Conservation (phyloP, 2,113 vertebrate species). For the Lagenorhynchus albirostris region DNA sequence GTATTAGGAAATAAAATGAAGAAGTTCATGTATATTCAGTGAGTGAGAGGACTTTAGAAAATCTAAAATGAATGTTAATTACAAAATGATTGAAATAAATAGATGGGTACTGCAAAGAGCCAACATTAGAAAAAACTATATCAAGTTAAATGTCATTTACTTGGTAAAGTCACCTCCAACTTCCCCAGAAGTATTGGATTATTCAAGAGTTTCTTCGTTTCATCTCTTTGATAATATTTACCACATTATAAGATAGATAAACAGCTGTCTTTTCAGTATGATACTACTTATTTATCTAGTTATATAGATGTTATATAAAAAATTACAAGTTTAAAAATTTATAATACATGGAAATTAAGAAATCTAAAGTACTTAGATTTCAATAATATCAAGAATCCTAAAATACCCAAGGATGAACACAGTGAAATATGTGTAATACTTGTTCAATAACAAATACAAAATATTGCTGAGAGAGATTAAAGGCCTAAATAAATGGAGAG, state of each 20-base stretch:
- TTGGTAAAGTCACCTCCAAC: background rate
- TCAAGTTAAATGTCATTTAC: background rate
- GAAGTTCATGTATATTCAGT: background rate
- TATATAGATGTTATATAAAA: background rate
- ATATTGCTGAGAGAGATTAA: background rate
- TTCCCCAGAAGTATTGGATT: background rate
- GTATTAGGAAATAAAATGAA: background rate
- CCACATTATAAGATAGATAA: background rate
- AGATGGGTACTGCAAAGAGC: background rate
- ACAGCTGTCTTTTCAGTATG: background rate
- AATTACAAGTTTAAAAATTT: background rate
- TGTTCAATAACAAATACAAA: background rate
- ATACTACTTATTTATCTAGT: background rate
- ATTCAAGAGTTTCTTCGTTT: background rate
- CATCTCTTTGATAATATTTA: background rate
- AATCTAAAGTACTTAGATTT: background rate
- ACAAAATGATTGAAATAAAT: background rate
- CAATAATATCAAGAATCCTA: background rate
- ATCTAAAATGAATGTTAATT: background rate
- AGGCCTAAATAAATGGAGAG: background rate
- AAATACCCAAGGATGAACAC: background rate
- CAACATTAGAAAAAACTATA: background rate
- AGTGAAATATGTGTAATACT: background rate
- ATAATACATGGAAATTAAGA: background rate
- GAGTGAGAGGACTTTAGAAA: background rate